Base-by-base conservation (phyloP, 1,140 invertebrate genomes). In the Ectropis grisescens region DNA sequence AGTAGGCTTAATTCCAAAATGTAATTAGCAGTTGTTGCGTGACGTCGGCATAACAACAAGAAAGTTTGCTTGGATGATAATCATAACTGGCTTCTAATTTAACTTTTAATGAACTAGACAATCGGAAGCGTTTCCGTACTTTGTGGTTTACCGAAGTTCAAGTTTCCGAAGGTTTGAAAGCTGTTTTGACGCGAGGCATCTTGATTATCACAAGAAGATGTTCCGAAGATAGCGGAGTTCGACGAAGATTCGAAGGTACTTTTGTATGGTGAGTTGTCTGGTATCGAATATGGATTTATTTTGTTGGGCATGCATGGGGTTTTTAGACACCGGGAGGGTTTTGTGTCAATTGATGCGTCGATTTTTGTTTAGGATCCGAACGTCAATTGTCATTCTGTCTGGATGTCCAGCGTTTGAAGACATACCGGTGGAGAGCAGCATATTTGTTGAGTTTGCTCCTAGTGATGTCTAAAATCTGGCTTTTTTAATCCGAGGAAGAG, bases 221-320 rank as follows among this genome's bases (percentile, higher is more conserved):
- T 32, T 39, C 35, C 19, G 32, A 46, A 46, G 43, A 46, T 46
- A 24, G 31, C 41, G 19, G n/a, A 37, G 28, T 24, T 33, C 11
- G 24, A 26, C 31, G 28, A 35, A 32, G 13, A n/a, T 24, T 38
- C 34, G 39, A 35, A 45, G 41, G 30, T 42, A 31, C 41, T 43
- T 40, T 40, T 28, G 28, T 34, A 46, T 46, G 60, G 60, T 64
- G 60, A 64, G 60, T 64, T 50, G 39, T 43, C 29, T n/a, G n/a
- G n/a, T n/a, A 41, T 54, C 35, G 49, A 50, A 53, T 31, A 33
- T 40, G 43, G 48, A 36, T 38, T 53, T 52, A 27, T 47, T 48
- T 45, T 47, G 37, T 42, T 36, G 38, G 49, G 42, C 30, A 34
- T 59, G 58, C 58, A 62, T 57, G 58, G 49, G 50, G 48, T 32